Percentiles rank a stretch among this genome's conserved stretches.
phyloP scores from a whole-genome alignment of 64 coral and sea anemone genomes.

The Acropora tenuis region DNA sequence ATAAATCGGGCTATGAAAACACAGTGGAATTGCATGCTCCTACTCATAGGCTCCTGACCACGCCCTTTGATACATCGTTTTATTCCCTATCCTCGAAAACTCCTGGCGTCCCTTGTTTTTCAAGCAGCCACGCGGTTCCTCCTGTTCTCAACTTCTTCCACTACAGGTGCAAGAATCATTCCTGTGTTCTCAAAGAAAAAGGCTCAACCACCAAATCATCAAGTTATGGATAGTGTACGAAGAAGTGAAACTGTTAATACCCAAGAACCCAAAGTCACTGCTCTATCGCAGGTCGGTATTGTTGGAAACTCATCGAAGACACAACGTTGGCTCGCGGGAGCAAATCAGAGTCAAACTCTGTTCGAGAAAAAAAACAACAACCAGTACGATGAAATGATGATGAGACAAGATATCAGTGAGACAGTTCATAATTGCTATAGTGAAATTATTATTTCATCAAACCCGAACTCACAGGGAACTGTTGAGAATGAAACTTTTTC shows the following conservation, averaged over 20 bases:
- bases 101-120: conserved; percentile 24
- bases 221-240: no score
- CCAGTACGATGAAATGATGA: not conserved
- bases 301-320: not conserved
- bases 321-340: not conserved
- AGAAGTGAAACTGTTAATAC: not conserved
- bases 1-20: no score
- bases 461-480: not conserved
- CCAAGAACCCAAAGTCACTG: not conserved
- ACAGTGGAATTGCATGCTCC: no score
- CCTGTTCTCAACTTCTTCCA: not conserved
- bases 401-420: not conserved
- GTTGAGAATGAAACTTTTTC: not conserved
- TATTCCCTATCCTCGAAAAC: not conserved
- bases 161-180: not conserved
- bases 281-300: not conserved
- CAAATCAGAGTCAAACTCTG: not conserved
- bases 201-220: not conserved
- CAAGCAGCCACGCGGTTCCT: not conserved
- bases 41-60: not conserved
- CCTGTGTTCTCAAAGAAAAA: conserved; percentile 12
- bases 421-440: not conserved
- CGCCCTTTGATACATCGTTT: not conserved
- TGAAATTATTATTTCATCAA: not conserved
- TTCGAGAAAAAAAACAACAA: not conserved